Base-by-base conservation (phyloP, 2,797 vertebrate genomes). In the Dallia pectoralis region DNA sequence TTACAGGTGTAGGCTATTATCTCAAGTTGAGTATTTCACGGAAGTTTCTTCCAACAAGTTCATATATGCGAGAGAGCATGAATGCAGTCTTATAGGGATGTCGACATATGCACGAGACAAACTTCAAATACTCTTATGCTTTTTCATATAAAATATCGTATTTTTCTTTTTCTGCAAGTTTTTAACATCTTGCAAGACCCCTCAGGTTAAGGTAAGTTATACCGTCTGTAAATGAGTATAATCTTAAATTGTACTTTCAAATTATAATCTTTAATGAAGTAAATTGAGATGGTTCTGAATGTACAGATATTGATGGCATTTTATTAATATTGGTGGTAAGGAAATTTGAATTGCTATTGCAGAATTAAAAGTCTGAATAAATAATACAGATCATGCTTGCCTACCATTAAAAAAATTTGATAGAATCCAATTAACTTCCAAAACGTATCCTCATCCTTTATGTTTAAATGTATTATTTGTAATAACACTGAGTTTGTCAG, bases 41-140 rank as follows among this genome's bases (percentile, higher is more conserved):
- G 80, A 81, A 80, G 71, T 66, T n/a, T 72, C 74, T 69, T 78
- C 67, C 73, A 81, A 76, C 76, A 56, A 44, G 72, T 68, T 74
- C 66, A 66, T 70, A 12, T 44, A 44, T 12, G 40, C 40, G 12
- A 44, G 6, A 44, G 81, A 86, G 77, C 77, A 78, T 81, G 84
- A 19, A 69, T 14, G 14, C 7, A 44, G 9, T 74, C 64, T 53
- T 75, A 82, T 76, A 84, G 83, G 86, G 87, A 76, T 82, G 80
- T 68, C 68, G 83, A 86, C 85, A 87, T 87, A 85, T 82, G 86
- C 86, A 85, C 33, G 15, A 33, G 32, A 36, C 51, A 59, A 61
- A 70, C 36, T 51, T 32, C 30, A 53, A 59, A 14, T 19, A 22
- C 44, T 67, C 48, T 36, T 56, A 30, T 22, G 19, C 4, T 80